phyloP scores from a whole-genome alignment of 2,797 vertebrate species.

The Platyrinchus mystaceus region DNA sequence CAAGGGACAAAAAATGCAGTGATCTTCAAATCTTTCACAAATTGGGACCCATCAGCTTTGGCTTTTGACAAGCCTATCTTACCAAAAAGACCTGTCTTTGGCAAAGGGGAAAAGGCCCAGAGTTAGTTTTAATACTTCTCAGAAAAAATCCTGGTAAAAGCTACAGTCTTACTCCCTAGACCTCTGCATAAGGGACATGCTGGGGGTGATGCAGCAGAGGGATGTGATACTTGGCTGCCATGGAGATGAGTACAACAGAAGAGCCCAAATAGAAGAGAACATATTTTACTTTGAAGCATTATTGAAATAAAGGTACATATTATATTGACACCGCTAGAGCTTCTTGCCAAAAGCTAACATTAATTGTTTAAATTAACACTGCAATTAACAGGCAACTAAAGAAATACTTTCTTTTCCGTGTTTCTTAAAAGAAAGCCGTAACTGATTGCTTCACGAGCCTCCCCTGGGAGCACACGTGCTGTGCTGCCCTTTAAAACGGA shows the following conservation, averaged over 20 bases:
- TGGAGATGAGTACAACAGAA: not conserved
- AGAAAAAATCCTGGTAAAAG: not conserved
- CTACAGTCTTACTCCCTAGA: not conserved
- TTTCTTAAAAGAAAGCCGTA: not conserved
- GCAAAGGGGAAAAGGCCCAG: not conserved
- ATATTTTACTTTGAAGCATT: constrained; percentile 5
- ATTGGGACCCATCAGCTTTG: not conserved
- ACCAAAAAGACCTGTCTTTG: not conserved
- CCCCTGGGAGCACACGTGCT: not conserved
- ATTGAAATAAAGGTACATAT: not conserved
- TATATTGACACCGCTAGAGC: not conserved
- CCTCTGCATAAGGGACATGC: not conserved
- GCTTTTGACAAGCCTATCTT: not conserved
- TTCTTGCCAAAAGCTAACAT: constrained; percentile 37
- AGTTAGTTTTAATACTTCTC: not conserved
- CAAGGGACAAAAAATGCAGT: not conserved
- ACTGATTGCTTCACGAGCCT: not conserved
- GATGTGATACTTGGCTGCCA: not conserved
- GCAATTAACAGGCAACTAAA: not conserved
- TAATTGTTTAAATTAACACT: constrained; percentile 49
- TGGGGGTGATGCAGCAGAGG: not conserved
- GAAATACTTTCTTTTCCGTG: not conserved
- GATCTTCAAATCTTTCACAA: not conserved
- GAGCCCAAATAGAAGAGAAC: not conserved
- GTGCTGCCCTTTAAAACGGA: not conserved